Evolutionary conservation across 2,797 vertebrate species (phyloP).

Genomic region (Thunnus albacares): DNA sequence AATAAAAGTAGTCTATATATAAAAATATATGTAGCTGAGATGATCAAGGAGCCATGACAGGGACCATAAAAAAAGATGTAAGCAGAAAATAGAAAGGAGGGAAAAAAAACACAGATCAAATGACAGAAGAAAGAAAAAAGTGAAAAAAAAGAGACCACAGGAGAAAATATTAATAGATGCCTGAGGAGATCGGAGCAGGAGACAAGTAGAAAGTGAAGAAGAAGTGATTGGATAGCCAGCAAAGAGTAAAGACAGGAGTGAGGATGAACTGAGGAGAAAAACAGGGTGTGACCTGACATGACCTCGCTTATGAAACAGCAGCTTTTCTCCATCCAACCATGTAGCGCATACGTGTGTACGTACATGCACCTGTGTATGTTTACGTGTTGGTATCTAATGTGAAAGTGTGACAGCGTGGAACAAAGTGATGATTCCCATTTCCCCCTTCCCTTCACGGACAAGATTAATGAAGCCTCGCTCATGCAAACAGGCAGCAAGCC

Average conservation of each 20-base stretch:
- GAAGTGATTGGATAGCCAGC: slow-evolving; percentile 28
- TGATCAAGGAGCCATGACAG: slow-evolving; percentile 56
- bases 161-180: slow-evolving; percentile 53
- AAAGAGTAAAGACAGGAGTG: slow-evolving; percentile 15
- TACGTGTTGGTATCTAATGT: slow-evolving; percentile 23
- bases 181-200: slow-evolving; percentile 22
- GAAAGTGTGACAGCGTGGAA: slow-evolving; percentile 51
- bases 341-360: background rate
- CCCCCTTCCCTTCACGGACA: slow-evolving; percentile 35
- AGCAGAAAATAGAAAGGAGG: slow-evolving; percentile 48
- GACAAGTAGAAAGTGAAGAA: slow-evolving; percentile 33
- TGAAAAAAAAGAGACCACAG: slow-evolving; percentile 6
- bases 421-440: slow-evolving; percentile 70
- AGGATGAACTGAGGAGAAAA: slow-evolving; percentile 24
- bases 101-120: slow-evolving; percentile 7
- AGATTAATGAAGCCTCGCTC: slow-evolving; percentile 63
- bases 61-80: slow-evolving; percentile 24
- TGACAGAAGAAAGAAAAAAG: slow-evolving; percentile 15
- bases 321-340: slow-evolving; percentile 52
- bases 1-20: slow-evolving; percentile 44
- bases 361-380: slow-evolving; percentile 33
- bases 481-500: slow-evolving; percentile 45
- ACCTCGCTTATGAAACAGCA: slow-evolving; percentile 69
- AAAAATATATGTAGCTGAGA: slow-evolving; percentile 49
- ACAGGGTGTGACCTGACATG: slow-evolving; percentile 50